These are phyloP conservation scores for Cinclus cinclus DNA, from an alignment of 2,113 vertebrate genomes.

Conservation along the genomic window DNA sequence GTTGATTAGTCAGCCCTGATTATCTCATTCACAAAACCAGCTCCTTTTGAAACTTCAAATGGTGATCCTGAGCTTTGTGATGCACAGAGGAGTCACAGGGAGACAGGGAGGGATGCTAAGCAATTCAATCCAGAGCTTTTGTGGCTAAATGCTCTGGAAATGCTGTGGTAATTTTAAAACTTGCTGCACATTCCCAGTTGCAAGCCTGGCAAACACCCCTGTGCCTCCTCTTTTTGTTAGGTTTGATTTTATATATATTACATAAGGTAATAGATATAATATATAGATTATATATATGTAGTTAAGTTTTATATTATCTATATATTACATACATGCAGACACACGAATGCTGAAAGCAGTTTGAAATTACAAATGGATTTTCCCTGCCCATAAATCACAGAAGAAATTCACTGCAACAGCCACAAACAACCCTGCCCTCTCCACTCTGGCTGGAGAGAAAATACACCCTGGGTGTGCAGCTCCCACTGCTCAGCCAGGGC, in stretches of 20 bases:
- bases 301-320: neutral
- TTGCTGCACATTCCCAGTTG: neutral
- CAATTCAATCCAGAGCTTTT: neutral
- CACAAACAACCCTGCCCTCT: neutral
- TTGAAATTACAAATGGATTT: neutral
- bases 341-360: neutral
- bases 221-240: neutral
- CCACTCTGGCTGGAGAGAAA: neutral
- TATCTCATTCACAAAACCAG: constrained; percentile 6
- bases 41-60: neutral
- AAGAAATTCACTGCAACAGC: neutral
- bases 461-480: neutral
- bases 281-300: neutral
- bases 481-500: neutral
- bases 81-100: neutral
- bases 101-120: neutral
- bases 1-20: neutral
- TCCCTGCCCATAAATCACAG: neutral
- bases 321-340: neutral
- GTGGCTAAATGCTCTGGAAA: neutral
- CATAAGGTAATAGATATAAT: neutral
- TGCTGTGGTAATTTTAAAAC: neutral
- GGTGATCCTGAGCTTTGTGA: constrained; percentile 9
- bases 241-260: neutral
- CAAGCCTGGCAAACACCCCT: neutral